Base-by-base conservation (phyloP, 2,797 vertebrate species). In the Chloroceryle inda region DNA sequence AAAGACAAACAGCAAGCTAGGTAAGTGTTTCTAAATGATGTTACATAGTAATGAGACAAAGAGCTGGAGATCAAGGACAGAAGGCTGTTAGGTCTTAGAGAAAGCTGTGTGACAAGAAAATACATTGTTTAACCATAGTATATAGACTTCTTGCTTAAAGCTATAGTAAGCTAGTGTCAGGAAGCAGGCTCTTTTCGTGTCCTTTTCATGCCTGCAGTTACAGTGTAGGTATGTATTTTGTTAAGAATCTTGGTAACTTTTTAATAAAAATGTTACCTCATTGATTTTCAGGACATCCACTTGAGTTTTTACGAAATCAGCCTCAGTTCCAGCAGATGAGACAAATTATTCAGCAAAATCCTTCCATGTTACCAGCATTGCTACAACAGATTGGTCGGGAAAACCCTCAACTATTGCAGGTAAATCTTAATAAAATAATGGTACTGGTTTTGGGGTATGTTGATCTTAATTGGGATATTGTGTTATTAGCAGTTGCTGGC, bases 301-400 rank as follows among this genome's bases (percentile, higher is more conserved):
- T 99, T 96, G 99, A 98, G 97, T 99, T 99, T 98, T 98, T 99
- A 87, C 98, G 99, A 96, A 99, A 98, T 97, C 99, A 99, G 97
- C 99, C 99, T 82, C 99, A 99, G 96, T 99, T 99, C 95, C 99
- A 99, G 61, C 98, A 99, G 96, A 99, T 99, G 99, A 98, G 99
- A 95, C 99, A 99, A 97, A 99, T 99, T 97, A 99, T 99, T 98
- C 99, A 99, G 94, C 99, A 99, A 98, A 99, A 99, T 87, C 99
- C 99, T 24, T 98, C 99, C 68, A 96, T 99, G 93, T 98, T 99
- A 84, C 99, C 99, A 5, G 99, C 99, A 26, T 97, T 99, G 96
- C 98, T 99, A 94, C 99, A 99, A 95, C 99, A 99, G 96, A 99
- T 99, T 63, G 99, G 99, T 93, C 98, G 99, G 90, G 99, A 99